Evolutionary conservation across 2,888 invertebrate genomes (phyloP).

Genomic region (Hypolimnas misippus): DNA sequence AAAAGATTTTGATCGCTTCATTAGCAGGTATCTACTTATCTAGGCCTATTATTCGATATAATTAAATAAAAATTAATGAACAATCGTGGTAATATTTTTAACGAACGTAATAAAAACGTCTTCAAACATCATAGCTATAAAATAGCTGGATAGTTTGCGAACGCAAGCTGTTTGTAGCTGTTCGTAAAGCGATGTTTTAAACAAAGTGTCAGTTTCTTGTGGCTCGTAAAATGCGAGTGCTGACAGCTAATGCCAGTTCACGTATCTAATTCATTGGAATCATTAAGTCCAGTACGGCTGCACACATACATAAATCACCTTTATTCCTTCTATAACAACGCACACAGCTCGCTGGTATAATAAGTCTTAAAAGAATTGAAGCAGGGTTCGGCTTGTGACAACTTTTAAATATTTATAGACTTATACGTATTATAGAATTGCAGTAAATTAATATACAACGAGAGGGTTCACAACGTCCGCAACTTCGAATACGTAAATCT

Average conservation of each 20-base stretch:
- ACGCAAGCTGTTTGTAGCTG: conserved; percentile 35
- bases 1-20: too few species aligned
- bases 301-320: neutral
- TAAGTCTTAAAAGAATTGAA: neutral
- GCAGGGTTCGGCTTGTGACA: too few species aligned
- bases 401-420: too few species aligned
- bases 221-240: conserved; percentile 52
- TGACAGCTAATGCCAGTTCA: conserved; percentile 54
- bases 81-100: too few species aligned
- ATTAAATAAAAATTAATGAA: too few species aligned
- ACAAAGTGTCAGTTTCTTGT: conserved; percentile 47
- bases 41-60: too few species aligned
- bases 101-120: too few species aligned
- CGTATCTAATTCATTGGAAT: conserved; percentile 47
- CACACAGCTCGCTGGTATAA: neutral
- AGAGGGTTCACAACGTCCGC: too few species aligned
- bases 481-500: too few species aligned
- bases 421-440: too few species aligned
- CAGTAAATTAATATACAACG: too few species aligned
- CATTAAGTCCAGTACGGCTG: conserved; percentile 7
- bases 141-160: conserved; percentile 26
- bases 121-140: conserved; percentile 23
- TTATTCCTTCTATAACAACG: neutral
- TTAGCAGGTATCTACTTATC: too few species aligned
- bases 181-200: conserved; percentile 29